These are phyloP conservation scores for Pachycephala philippinensis DNA, from an alignment of 2,113 vertebrate genomes.

Conservation along the genomic window DNA sequence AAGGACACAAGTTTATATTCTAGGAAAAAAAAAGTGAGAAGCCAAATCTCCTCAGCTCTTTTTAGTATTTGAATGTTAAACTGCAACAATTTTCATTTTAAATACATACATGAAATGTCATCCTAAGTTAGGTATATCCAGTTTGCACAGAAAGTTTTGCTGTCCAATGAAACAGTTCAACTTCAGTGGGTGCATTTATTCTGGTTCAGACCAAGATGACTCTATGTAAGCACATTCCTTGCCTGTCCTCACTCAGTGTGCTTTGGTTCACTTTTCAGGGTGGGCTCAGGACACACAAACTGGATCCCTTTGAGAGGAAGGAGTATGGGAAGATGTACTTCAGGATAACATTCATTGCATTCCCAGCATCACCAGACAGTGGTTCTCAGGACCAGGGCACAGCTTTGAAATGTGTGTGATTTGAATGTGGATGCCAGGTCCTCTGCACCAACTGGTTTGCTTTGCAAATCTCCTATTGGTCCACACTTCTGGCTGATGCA, in stretches of 20 bases:
- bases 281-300: neutral
- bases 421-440: neutral
- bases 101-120: neutral
- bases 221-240: neutral
- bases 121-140: neutral
- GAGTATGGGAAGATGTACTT: neutral
- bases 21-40: neutral
- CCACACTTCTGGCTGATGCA: neutral
- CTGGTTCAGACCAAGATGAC: neutral
- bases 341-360: neutral
- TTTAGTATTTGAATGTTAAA: neutral
- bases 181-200: neutral
- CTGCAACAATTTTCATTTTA: neutral
- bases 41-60: neutral
- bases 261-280: neutral
- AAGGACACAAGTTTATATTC: neutral
- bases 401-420: neutral
- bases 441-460: neutral
- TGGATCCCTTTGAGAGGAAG: neutral
- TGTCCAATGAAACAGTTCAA: neutral
- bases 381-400: neutral
- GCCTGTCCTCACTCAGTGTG: neutral
- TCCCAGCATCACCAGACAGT: accelerated
- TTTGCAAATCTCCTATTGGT: neutral
- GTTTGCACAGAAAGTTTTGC: neutral